Evolutionary conservation across 1,140 invertebrate genomes (phyloP).

Genomic region (Oppia nitens): DNA sequence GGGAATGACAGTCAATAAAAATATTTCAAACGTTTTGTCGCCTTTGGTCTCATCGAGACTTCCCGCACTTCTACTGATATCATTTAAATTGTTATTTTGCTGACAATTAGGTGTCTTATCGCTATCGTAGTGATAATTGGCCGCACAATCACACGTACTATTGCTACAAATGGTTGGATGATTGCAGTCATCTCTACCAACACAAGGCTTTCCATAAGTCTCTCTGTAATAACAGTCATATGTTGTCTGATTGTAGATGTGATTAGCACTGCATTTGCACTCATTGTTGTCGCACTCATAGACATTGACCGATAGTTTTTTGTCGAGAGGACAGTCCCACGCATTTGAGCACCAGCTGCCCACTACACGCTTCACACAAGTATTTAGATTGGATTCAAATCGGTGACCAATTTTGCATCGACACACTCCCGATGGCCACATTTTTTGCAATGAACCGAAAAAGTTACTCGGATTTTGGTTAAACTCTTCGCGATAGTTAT

Average conservation of each 20-base stretch:
- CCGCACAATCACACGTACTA: background rate
- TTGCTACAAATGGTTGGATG: background rate
- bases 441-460: slow-evolving; percentile 2
- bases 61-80: background rate
- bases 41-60: background rate
- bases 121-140: background rate
- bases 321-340: slow-evolving; percentile 5
- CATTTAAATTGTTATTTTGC: background rate
- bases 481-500: slow-evolving; percentile 12
- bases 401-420: slow-evolving; percentile 10
- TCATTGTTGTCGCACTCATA: slow-evolving; percentile 5
- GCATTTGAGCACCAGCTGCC: slow-evolving; percentile 13
- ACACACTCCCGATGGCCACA: slow-evolving; percentile 10
- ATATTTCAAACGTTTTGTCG: background rate
- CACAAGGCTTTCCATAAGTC: slow-evolving; percentile 6
- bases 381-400: background rate
- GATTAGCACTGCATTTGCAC: slow-evolving; percentile 6
- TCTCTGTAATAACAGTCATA: slow-evolving; percentile 9
- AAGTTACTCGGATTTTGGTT: slow-evolving; percentile 13
- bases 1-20: background rate
- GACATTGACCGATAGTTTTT: background rate
- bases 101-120: background rate
- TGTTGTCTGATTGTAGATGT: slow-evolving; percentile 3
- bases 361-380: slow-evolving; percentile 1
- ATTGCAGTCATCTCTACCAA: background rate